Evolutionary conservation across 2,888 invertebrate species (phyloP).

Genomic region (Latheticus oryzae): DNA sequence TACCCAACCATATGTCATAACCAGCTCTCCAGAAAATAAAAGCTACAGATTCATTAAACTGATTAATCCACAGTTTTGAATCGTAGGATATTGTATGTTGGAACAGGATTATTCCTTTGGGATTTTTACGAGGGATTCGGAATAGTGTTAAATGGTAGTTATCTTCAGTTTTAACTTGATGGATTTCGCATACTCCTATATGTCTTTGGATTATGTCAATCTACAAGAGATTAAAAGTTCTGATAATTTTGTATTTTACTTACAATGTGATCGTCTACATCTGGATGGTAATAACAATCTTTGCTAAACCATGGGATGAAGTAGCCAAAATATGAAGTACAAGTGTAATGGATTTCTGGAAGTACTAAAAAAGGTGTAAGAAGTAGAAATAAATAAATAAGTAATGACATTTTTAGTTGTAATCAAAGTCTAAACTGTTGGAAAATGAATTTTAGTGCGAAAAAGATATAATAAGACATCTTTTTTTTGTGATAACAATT

Average conservation of each 20-base stretch:
- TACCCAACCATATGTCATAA: constrained; percentile 23
- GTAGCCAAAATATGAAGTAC: too few relatives aligned
- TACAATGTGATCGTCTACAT: not conserved
- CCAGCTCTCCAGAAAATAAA: constrained; percentile 22
- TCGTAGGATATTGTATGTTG: constrained; percentile 5
- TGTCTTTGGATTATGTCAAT: constrained; percentile 4
- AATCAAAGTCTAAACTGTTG: too few relatives aligned
- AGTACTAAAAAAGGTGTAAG: too few relatives aligned
- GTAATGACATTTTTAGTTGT: too few relatives aligned
- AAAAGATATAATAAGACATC: too few relatives aligned
- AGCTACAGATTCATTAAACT: constrained; percentile 12
- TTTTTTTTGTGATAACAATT: too few relatives aligned
- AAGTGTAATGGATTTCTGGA: too few relatives aligned
- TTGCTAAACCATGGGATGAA: too few relatives aligned
- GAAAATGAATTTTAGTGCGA: too few relatives aligned
- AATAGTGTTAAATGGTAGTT: constrained; percentile 12
- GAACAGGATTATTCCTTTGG: constrained; percentile 10
- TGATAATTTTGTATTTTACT: too few relatives aligned
- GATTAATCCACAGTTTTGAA: constrained; percentile 9
- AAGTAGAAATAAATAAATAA: too few relatives aligned
- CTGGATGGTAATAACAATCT: not conserved
- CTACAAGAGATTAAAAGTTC: too few relatives aligned
- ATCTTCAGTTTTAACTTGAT: constrained; percentile 11
- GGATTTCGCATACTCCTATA: constrained; percentile 1
- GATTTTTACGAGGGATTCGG: constrained; percentile 10